These are phyloP conservation scores for Onychostruthus taczanowskii DNA, from an alignment of 2,113 vertebrate species.

Conservation along the genomic window DNA sequence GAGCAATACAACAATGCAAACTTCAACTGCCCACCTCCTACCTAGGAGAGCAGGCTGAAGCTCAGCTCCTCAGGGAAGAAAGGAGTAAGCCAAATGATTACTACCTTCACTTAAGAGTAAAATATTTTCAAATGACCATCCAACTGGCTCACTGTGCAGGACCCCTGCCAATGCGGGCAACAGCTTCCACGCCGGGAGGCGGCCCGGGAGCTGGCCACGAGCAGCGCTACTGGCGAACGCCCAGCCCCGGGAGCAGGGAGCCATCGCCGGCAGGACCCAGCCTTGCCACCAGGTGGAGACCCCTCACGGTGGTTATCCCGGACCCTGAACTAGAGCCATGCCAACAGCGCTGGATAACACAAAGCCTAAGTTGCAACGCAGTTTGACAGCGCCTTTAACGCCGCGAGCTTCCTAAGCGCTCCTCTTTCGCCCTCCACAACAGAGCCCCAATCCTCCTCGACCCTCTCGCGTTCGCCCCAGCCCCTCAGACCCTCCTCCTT, in stretches of 20 bases:
- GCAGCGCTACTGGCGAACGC: background rate
- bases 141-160: rapidly evolving
- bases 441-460: background rate
- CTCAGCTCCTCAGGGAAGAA: background rate
- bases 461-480: background rate
- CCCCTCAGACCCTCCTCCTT: too few relatives aligned
- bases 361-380: background rate
- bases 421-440: background rate
- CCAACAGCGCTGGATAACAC: background rate
- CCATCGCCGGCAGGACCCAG: background rate
- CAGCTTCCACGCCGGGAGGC: background rate
- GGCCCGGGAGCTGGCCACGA: background rate
- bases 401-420: background rate
- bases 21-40: background rate
- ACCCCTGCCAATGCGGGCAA: background rate
- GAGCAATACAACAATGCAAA: rapidly evolving
- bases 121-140: background rate
- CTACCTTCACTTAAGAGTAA: background rate
- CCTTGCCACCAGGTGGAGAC: slow-evolving; percentile 47
- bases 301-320: background rate
- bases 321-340: background rate
- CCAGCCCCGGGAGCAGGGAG: background rate
- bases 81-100: background rate
- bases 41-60: background rate
- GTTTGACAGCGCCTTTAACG: slow-evolving; percentile 5